Conservation (phyloP, 2,888 invertebrate species). For the Therioaphis trifolii region DNA sequence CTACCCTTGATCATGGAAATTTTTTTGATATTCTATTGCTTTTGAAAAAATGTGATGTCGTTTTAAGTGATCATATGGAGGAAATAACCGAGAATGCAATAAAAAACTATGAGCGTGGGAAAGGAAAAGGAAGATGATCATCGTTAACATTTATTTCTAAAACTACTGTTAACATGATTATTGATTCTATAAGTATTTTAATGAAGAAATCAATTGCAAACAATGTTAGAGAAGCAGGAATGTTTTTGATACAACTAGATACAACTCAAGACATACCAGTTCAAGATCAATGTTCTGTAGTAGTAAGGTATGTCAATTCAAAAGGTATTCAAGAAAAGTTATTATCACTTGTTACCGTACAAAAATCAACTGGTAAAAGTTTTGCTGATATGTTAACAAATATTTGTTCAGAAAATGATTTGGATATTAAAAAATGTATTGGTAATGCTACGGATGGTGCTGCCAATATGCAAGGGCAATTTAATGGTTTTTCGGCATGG, state of each 20-base stretch:
- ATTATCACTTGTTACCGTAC: not conserved
- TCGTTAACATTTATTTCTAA: too few species aligned
- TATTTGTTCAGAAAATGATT: not conserved
- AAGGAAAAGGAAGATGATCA: too few species aligned
- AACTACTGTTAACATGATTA: too few species aligned
- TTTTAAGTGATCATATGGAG: too few species aligned
- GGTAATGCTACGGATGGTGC: slow-evolving; percentile 9
- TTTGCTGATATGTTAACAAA: not conserved
- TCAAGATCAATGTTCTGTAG: not conserved
- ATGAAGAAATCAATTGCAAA: slow-evolving; percentile 7
- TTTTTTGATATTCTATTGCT: too few species aligned
- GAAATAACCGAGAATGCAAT: too few species aligned
- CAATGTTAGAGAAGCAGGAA: not conserved
- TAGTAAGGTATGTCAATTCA: not conserved
- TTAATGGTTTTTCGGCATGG: too few species aligned
- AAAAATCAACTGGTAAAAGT: too few species aligned
- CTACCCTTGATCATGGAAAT: slow-evolving; percentile 15
- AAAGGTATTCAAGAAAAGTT: not conserved
- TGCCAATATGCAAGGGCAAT: too few species aligned
- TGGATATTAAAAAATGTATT: slow-evolving; percentile 7
- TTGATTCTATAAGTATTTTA: not conserved
- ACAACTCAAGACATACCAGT: not conserved
- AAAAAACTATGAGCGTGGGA: too few species aligned
- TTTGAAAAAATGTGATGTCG: too few species aligned
- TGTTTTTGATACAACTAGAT: not conserved